phyloP scores from a whole-genome alignment of 2,888 invertebrate species.

The Drosophila anomalipes region DNA sequence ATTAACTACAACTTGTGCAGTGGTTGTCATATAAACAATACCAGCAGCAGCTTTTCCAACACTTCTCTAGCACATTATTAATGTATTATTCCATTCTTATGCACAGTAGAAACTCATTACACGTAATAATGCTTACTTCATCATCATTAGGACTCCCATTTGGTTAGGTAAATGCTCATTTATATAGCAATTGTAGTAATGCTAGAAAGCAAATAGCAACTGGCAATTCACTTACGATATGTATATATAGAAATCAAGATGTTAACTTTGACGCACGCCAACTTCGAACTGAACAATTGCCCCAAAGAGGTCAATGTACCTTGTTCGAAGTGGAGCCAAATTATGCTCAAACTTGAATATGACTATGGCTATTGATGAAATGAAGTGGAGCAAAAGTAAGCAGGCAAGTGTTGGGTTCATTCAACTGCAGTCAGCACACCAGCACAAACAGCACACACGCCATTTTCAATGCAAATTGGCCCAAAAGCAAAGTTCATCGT shows the following conservation, averaged over 20 bases:
- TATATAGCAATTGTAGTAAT: constrained; percentile 10
- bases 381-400: constrained; percentile 34
- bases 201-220: not conserved
- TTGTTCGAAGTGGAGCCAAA: constrained; percentile 12
- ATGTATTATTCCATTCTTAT: not conserved
- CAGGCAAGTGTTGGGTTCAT: constrained; percentile 52
- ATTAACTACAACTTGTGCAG: not conserved
- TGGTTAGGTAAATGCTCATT: constrained; percentile 3
- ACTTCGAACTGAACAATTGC: not conserved
- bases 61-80: not conserved
- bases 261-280: constrained; percentile 8
- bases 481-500: constrained; percentile 55
- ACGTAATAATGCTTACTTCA: not conserved
- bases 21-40: not conserved
- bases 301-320: constrained; percentile 49
- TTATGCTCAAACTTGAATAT: constrained; percentile 31
- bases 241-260: constrained; percentile 15
- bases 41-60: not conserved
- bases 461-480: constrained; percentile 42
- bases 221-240: not conserved
- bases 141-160: constrained; percentile 17
- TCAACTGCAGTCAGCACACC: constrained; percentile 59
- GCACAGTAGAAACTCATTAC: not conserved
- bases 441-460: constrained; percentile 24
- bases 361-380: constrained; percentile 46